These are phyloP conservation scores for Conus canariensis DNA, from an alignment of 2,888 invertebrate genomes.

Conservation along the genomic window DNA sequence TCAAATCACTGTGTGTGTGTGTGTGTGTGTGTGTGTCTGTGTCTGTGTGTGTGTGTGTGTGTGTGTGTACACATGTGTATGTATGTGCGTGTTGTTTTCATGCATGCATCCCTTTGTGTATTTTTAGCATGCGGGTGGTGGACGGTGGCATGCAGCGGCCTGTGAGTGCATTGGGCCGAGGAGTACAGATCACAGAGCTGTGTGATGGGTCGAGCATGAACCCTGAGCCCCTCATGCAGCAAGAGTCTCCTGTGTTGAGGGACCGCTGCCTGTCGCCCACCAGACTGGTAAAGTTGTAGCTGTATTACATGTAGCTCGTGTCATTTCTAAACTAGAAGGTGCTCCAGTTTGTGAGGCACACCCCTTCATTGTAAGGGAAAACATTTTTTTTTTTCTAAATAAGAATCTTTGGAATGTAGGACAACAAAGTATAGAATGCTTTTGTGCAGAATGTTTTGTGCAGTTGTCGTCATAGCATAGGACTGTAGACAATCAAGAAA, in stretches of 20 bases:
- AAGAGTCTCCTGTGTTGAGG: conserved; percentile 75
- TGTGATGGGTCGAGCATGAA: conserved; percentile 73
- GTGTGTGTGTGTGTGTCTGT: background rate
- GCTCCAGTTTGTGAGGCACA: background rate
- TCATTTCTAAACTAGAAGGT: background rate
- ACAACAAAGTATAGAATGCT: too few relatives aligned
- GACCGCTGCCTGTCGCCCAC: conserved; percentile 78
- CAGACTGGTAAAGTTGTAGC: conserved; percentile 72
- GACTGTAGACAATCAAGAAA: too few relatives aligned
- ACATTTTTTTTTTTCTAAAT: background rate
- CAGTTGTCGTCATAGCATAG: too few relatives aligned
- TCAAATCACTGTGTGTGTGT: too few relatives aligned
- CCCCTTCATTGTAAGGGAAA: background rate
- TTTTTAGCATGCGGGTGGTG: conserved; percentile 53
- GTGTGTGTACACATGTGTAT: background rate
- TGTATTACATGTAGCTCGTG: background rate
- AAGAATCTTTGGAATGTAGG: too few relatives aligned
- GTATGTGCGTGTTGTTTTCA: background rate
- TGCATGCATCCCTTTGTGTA: background rate
- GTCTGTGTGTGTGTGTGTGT: background rate
- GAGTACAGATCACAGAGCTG: conserved; percentile 77
- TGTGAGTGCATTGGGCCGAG: conserved; percentile 73
- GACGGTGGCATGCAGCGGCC: conserved; percentile 62
- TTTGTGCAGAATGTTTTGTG: too few relatives aligned
- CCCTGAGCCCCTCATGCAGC: conserved; percentile 75